A percentile compares a stretch with the other conserved stretches of the same genome.
Evolutionary conservation across 2,113 vertebrate species (phyloP).

Genomic region (Mastomys natalensis): DNA sequence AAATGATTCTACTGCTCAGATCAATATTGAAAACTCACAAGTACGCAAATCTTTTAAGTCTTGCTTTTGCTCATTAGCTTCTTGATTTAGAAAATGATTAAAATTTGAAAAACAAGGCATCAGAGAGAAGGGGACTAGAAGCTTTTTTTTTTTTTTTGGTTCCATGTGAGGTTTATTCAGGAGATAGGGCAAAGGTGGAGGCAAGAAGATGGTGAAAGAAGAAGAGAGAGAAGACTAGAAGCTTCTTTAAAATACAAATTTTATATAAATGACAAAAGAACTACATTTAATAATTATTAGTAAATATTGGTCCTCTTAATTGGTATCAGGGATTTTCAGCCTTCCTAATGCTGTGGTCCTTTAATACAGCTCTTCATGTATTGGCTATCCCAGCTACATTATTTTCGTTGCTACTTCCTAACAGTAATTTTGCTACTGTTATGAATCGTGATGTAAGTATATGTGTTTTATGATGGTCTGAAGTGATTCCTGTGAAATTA

Average conservation of each 20-base stretch:
- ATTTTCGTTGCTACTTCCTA: not conserved
- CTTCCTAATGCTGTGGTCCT: not conserved
- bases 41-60: not conserved
- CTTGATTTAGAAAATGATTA: not conserved
- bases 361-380: not conserved
- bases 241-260: slow-evolving; percentile 13
- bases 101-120: not conserved
- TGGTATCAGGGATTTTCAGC: not conserved
- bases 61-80: slow-evolving; percentile 23
- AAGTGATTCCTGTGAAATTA: not conserved
- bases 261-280: not conserved
- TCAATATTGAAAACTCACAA: not conserved
- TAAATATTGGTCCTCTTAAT: not conserved
- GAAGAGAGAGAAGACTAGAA: not conserved
- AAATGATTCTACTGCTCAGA: not conserved
- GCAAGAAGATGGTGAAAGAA: too few relatives aligned
- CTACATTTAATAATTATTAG: not conserved
- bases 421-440: not conserved
- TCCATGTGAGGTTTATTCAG: too few relatives aligned
- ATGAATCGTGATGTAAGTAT: not conserved
- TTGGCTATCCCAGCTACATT: not conserved
- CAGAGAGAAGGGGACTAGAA: not conserved
- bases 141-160: not conserved
- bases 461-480: not conserved
- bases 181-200: too few relatives aligned